These are phyloP conservation scores for Linepithema humile DNA, from an alignment of 1,140 invertebrate genomes.

Conservation along the genomic window DNA sequence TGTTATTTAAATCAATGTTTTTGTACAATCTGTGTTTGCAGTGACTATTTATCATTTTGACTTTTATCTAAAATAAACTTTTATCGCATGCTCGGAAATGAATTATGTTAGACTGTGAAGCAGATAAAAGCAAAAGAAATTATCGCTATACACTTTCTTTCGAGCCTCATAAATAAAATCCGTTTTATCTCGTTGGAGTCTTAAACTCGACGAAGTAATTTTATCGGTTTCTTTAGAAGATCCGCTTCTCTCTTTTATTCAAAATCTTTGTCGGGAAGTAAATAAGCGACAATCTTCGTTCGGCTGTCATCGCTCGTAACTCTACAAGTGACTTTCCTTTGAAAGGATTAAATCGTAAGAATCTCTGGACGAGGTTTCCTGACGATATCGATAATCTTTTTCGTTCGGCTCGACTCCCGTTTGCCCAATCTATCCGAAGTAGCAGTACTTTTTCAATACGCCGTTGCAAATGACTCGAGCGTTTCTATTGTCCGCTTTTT, in stretches of 20 bases:
- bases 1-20: neutral
- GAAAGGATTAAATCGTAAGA: constrained; percentile 25
- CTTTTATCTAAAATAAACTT: constrained; percentile 12
- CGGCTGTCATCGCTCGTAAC: neutral
- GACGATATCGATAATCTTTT: constrained; percentile 42
- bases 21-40: neutral
- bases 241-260: neutral
- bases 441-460: constrained; percentile 37
- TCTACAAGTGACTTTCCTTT: neutral
- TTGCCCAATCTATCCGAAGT: constrained; percentile 40
- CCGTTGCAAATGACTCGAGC: constrained; percentile 51
- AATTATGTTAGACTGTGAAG: neutral
- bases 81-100: neutral
- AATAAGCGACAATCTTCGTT: constrained; percentile 35
- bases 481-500: constrained; percentile 29
- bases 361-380: neutral
- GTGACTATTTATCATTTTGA: neutral
- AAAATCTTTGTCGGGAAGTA: neutral
- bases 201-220: constrained; percentile 15
- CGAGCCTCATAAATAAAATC: constrained; percentile 17
- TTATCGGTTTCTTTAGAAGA: neutral
- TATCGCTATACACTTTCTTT: constrained; percentile 16
- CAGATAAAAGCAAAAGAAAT: neutral
- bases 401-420: neutral
- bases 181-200: constrained; percentile 9